Evolutionary conservation across 2,113 vertebrate species (phyloP).

Genomic region (Ptilonorhynchus violaceus): DNA sequence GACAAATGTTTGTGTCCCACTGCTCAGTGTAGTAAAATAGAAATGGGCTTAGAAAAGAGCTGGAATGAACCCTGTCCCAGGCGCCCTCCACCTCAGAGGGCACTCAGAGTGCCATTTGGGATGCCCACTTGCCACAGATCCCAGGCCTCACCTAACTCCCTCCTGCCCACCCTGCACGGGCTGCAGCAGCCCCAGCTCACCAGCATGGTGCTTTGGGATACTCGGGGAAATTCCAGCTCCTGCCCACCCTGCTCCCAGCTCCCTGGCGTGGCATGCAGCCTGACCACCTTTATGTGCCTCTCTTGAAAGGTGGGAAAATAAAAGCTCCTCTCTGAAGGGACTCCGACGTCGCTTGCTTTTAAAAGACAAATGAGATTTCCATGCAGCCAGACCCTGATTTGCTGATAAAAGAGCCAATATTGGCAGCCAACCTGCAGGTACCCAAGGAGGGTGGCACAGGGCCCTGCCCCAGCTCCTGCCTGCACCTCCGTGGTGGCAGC

Average conservation of each 20-base stretch:
- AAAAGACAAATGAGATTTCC: background rate
- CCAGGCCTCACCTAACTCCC: background rate
- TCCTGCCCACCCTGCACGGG: background rate
- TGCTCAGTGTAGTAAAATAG: background rate
- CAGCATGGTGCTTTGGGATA: too few species aligned
- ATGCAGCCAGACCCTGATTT: background rate
- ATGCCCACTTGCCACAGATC: background rate
- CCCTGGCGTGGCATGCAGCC: background rate
- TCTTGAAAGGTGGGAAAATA: background rate
- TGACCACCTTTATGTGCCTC: background rate
- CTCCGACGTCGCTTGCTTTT: background rate
- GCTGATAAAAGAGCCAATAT: background rate
- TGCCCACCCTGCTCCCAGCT: background rate
- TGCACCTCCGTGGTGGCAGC: accelerated
- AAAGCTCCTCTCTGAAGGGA: background rate
- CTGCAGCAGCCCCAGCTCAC: background rate
- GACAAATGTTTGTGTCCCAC: background rate
- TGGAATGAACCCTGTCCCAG: background rate
- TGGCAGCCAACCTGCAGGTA: accelerated
- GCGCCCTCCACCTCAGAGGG: background rate
- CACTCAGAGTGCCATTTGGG: background rate
- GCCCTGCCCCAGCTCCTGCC: background rate
- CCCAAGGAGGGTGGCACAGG: background rate
- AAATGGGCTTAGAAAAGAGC: background rate
- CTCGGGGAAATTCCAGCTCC: background rate